Base-by-base conservation (phyloP, 2,113 vertebrate genomes). In the Oncorhynchus nerka region DNA sequence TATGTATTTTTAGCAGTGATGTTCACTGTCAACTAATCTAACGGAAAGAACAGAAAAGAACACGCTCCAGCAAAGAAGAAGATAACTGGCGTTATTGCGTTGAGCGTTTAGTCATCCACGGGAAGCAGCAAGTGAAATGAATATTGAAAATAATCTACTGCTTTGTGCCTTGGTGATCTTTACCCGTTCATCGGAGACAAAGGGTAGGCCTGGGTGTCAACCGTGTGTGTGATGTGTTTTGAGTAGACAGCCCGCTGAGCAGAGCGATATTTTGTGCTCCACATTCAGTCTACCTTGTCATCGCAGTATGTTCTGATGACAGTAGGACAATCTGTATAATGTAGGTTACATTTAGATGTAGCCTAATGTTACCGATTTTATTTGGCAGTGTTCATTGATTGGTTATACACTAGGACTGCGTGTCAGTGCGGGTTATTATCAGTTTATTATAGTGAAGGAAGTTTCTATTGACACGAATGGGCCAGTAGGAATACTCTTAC, bases 1-100 rank as follows among this genome's bases (percentile, higher is more conserved):
- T 82, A 12, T 88, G 90, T 92, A 93, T 93, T 91, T 93, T 87
- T 92, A 93, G 92, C 89, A 71, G 79, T 20, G 87, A 84, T 89
- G 89, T 87, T 89, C n/a, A 78, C 83, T 74, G 89, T 85, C 85
- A 85, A 83, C 84, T 80, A 89, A 84, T 88, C 87, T 89, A 92
- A 90, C 87, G 85, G 88, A 90, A 88, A 88, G 85, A 81, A 67
- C 71, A 77, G 66, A 5, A 16, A 55, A 19, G 51, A 55, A 55
- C 51, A 15, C 51, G 15, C 76, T 79, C 76, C 66, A 12, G 32
- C 9, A 79, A 71, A 69, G 26, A 79, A 69, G 30, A 79, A 71
- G 57, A 48, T 73, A 79, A 74, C 83, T 28, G 76, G 68, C 1
- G 81, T 0, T 65, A 24, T 15, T 7, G 39, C 61, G 5, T 12